Conservation (phyloP, 2,797 vertebrate genomes). For the Gymnodraco acuticeps region DNA sequence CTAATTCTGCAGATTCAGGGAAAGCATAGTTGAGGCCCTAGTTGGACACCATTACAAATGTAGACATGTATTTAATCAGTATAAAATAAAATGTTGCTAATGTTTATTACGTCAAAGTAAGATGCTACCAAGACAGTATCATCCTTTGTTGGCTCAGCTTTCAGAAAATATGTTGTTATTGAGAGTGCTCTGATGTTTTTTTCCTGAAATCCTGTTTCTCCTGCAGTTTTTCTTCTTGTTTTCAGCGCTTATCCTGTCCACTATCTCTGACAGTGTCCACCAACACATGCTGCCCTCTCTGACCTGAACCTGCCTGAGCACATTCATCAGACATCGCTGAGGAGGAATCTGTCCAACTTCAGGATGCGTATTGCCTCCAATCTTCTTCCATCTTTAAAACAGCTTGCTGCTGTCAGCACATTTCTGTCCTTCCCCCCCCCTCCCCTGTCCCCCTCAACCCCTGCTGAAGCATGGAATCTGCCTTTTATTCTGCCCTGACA, state of each 20-base stretch:
- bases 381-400: slow-evolving; percentile 19
- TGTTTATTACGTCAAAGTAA: background rate
- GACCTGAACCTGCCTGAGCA: slow-evolving; percentile 16
- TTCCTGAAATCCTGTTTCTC: background rate
- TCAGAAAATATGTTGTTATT: background rate
- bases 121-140: background rate
- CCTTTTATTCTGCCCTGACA: slow-evolving; percentile 48
- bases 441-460: slow-evolving; percentile 20
- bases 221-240: background rate
- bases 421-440: slow-evolving; percentile 1
- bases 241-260: slow-evolving; percentile 11
- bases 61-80: background rate
- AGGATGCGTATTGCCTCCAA: slow-evolving; percentile 7
- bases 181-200: background rate
- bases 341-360: slow-evolving; percentile 15
- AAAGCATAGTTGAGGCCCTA: background rate
- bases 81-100: background rate
- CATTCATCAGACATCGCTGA: slow-evolving; percentile 21
- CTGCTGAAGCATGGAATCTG: slow-evolving; percentile 23
- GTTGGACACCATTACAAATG: background rate
- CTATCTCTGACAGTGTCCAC: slow-evolving; percentile 8
- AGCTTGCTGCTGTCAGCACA: slow-evolving; percentile 51
- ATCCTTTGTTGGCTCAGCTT: background rate
- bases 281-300: slow-evolving; percentile 26
- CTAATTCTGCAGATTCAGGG: background rate